Percentiles rank a stretch among this genome's conserved stretches.
Conservation (phyloP, 2,888 invertebrate genomes). For the Gastrophysa polygoni region DNA sequence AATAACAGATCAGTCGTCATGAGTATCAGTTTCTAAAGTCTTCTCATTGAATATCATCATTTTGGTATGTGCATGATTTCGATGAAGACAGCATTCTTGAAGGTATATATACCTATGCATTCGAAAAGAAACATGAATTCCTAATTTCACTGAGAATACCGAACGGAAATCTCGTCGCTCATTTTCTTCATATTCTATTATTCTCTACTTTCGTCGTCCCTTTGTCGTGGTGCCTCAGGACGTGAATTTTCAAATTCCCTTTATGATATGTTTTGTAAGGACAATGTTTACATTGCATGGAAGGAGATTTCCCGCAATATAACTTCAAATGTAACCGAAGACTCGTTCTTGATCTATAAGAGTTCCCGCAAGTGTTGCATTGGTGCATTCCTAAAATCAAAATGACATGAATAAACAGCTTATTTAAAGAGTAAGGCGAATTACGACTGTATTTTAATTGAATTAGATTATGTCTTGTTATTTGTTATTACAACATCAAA, state of each 20-base stretch:
- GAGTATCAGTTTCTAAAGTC: too few species aligned
- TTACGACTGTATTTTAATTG: too few species aligned
- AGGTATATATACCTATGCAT: too few species aligned
- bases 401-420: background rate
- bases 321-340: slow-evolving; percentile 17
- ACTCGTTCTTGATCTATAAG: slow-evolving; percentile 20
- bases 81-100: too few species aligned
- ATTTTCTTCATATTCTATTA: background rate
- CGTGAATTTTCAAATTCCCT: slow-evolving; percentile 21
- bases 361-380: slow-evolving; percentile 21
- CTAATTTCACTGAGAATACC: too few species aligned
- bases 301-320: slow-evolving; percentile 28
- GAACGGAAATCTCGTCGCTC: too few species aligned
- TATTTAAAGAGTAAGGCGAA: background rate
- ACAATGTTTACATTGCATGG: slow-evolving; percentile 16
- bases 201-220: background rate
- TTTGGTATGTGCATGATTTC: too few species aligned
- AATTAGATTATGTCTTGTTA: too few species aligned
- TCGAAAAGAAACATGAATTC: too few species aligned
- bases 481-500: too few species aligned
- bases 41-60: too few species aligned
- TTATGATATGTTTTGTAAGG: slow-evolving; percentile 22
- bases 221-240: slow-evolving; percentile 18
- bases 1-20: too few species aligned
- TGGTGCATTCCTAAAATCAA: slow-evolving; percentile 5